Base-by-base conservation (phyloP, 2,888 invertebrate species). In the Sinhomidia bicolor region DNA sequence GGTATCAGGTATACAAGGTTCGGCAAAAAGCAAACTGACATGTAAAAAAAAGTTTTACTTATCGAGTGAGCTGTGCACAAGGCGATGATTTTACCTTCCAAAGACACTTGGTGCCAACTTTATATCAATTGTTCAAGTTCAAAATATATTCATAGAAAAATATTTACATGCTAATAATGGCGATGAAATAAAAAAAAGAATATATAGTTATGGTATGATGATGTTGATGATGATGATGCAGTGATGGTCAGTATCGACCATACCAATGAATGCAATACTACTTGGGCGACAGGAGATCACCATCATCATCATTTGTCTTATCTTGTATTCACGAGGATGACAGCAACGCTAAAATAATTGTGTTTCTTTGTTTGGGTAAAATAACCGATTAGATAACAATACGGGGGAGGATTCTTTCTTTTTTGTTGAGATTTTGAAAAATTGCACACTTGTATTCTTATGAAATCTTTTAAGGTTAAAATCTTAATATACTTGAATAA, bases 361-460 rank as follows among this genome's bases (percentile, higher is more conserved):
- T 47, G 0, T 47, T 74, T 20, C 26, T 29, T 47, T 74, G 23
- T 74, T 74, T 74, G 6, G 17, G 1, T 17, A 47, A 14, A 51
- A 26, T 47, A 74, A 14, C 14, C 44, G 29, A 74, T 78, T 51
- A 78, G 20, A 78, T 36, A 79, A 57, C 57, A 79, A 36, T 26
- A 62, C 5, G 23, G 47, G 68, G 62, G 36, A 36, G 36, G n/a
- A n/a, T n/a, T n/a, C n/a, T n/a, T n/a, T n/a, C n/a, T n/a, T n/a
- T n/a, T n/a, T n/a, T 36, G 7, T 36, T 9, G 5, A 36, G 26
- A 12, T 12, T 47, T 47, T 51, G 68, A 68, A 65, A 65, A 81
- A 81, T 81, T 81, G 65, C 29, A 3, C 65, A 51, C 68, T 68
- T 68, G 82, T 5, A 71, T 68, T 36, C 29, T 36, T 36, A 5